Evolutionary conservation across 2,797 vertebrate genomes (phyloP), one percentile per base, ranked within the genome.

Genomic region (Lateolabrax maculatus): DNA sequence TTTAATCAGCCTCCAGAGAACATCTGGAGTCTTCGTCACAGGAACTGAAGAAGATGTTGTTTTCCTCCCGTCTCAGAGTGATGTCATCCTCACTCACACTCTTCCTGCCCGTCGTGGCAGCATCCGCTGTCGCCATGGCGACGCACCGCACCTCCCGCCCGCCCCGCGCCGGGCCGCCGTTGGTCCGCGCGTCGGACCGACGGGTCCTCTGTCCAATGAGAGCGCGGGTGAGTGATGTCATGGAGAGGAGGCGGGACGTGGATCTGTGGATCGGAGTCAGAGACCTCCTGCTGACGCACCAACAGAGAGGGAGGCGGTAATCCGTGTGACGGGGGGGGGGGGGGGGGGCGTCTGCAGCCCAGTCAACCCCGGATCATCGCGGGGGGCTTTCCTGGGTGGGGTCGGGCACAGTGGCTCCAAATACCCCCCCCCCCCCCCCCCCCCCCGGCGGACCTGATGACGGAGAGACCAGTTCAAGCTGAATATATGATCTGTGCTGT

Each of bases 41-140:
- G 81, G 84, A 75, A 73, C 76, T 65, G 75, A 63, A 66, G 69
- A 81, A 79, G 88, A 86, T 81, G 83, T 88, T 92, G 88, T 91
- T 92, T 87, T 89, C 66, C 88, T 90, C 80, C 63, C 5, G 75
- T 87, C 87, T 88, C 60, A 34, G 53, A 71, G 84, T 92, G 92
- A 92, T 87, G 89, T 93, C 89, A 93, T 87, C 85, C 53, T 41
- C 87, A 85, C 89, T 90, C 89, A 90, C 91, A 84, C 86, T 84
- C 90, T 77, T 86, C 91, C 90, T 55, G 87, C 91, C 86, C 85
- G 79, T 83, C 62, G 79, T 73, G 87, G 82, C 84, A 72, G 93
- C 91, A 94, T 94, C 93, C 86, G 84, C 81, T 89, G 92, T 95
- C 87, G 49, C 91, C 93, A 95, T 94, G 90, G 93, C 75, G 81